phyloP scores from a whole-genome alignment of 64 coral and sea anemone species.

The Platygyra sinensis region DNA sequence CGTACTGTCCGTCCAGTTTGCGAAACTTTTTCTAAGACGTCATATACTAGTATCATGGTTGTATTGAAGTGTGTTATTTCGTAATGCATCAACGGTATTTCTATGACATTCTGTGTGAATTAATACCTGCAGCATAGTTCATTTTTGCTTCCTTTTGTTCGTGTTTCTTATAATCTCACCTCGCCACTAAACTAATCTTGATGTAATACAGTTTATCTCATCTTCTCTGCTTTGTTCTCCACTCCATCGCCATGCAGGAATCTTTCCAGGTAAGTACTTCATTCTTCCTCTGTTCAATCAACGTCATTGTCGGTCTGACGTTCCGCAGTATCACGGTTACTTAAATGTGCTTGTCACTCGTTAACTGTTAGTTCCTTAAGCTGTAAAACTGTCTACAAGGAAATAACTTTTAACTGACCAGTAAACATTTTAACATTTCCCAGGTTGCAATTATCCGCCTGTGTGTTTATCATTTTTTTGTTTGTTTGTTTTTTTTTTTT shows the following conservation, averaged over 20 bases:
- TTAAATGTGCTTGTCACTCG: no score
- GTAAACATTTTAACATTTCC: no score
- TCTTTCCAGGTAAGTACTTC: slow-evolving; percentile 14
- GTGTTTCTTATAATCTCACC: background rate
- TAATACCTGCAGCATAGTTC: background rate
- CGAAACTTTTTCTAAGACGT: no score
- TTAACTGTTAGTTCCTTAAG: no score
- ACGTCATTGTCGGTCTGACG: no score
- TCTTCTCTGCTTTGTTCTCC: background rate
- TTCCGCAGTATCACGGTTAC: no score
- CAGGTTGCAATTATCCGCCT: no score
- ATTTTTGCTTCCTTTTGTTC: background rate
- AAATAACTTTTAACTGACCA: background rate
- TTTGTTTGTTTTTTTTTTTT: background rate
- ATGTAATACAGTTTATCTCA: background rate
- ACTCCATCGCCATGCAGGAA: background rate
- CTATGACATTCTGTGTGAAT: background rate
- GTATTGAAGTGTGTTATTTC: no score
- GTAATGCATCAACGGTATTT: no score
- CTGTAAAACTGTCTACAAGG: no score
- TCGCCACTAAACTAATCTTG: background rate
- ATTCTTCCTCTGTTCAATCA: background rate
- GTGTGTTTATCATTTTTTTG: background rate
- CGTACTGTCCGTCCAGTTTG: no score
- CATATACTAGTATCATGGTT: no score